Evolutionary conservation across 2,113 vertebrate species (phyloP), one percentile per base, ranked within the genome.

Genomic region (Pithys albifrons): DNA sequence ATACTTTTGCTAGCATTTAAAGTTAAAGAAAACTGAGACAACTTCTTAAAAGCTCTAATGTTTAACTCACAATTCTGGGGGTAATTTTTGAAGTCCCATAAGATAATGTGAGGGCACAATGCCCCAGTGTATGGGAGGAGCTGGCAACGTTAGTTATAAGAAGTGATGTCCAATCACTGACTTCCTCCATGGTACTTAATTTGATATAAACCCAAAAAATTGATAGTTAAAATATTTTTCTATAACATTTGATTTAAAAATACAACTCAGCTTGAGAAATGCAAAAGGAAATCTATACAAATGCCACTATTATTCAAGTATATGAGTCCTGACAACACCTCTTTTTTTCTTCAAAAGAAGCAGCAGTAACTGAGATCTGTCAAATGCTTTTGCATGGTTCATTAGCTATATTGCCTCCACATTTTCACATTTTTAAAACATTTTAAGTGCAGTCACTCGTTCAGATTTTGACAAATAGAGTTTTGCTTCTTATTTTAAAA

Each of bases 351-450:
- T 88, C 75, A 39, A 43, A 85, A 92, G 91, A 65, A 96, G 78
- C 59, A 95, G 78, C 89, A 95, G 57, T 91, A 85, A 75, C 83
- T 92, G 85, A 91, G 76, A 92, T 93, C 88, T 27, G 1, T 91
- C 92, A 95, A 88, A 87, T 64, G 73, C 78, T 86, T 91, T 77
- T 74, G 37, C 95, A 91, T 67, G 92, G 81, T 94, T 97, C 95
- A 96, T 97, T 97, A 97, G 88, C 80, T 95, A 73, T 85, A 90
- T 95, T 95, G 91, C 92, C 89, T 96, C 87, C 92, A 93, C 91
- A 79, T 84, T 94, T 90, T 95, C 76, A 88, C 93, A 58, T 92
- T 85, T 95, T 91, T 94, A 3, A 58, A 89, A 88, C 85, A 65
- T 90, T 90, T 94, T 84, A 95, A 95, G 79, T 73, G 49, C 85